Evolutionary conservation across 2,797 vertebrate genomes (phyloP), one percentile per base, ranked within the genome.

Genomic region (Agapornis canus): DNA sequence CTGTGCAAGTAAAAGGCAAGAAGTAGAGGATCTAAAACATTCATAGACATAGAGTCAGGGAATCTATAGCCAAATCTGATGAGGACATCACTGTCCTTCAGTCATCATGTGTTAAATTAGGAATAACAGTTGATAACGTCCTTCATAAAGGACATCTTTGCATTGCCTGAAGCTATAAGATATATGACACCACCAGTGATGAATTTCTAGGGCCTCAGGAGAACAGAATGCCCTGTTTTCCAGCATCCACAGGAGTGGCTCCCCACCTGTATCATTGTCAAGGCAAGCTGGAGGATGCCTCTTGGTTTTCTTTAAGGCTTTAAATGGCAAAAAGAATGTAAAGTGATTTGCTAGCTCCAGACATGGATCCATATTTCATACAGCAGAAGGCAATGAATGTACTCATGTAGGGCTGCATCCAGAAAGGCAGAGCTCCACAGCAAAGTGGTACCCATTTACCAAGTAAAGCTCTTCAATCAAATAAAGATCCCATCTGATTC

Each of bases 151-250:
- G 90, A 57, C 83, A 6, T 84, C 16, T 42, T 49, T 75, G 68
- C 56, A 42, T 92, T 96, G 91, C 92, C 92, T 69, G 65, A 95
- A 94, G 95, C 91, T 96, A 3, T 83, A 80, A 94, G 94, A 94
- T 70, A 22, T 71, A 69, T 81, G 88, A 97, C 80, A 96, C 47
- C 45, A 89, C 29, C 29, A 77, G 63, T 96, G 96, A 97, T 97
- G 78, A 88, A 96, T 97, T 97, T 90, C 92, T 92, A 82, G 90
- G 91, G 80, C 86, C 49, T 21, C 37, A 42, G 16, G 79, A 95
- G 84, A 95, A 45, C 40, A 89, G 64, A 52, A 61, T 95, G 96
- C 78, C 97, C 25, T 75, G 70, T 56, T 91, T 86, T 94, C 37
- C 77, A 68, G 65, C 3, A 1, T 96, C 65, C 66, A 95, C 35